These are phyloP conservation scores for Germaria angustata DNA, from an alignment of 2,888 invertebrate species.

Conservation along the genomic window DNA sequence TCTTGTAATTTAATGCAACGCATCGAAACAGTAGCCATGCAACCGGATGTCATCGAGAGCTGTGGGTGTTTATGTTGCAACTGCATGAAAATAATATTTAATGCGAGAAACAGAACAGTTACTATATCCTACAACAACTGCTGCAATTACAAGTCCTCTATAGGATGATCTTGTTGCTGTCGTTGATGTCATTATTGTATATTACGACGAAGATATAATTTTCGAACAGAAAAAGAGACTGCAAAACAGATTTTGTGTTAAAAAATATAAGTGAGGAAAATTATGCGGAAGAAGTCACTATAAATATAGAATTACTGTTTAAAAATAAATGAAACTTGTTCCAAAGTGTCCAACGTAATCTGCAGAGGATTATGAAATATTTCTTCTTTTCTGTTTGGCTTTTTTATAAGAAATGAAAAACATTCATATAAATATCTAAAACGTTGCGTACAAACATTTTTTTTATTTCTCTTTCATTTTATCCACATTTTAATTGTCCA, in stretches of 20 bases:
- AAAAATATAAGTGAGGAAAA: slow-evolving; percentile 1
- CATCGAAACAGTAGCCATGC: slow-evolving; percentile 33
- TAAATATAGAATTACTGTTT: slow-evolving; percentile 11
- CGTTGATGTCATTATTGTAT: slow-evolving; percentile 31
- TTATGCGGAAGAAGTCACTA: too few species aligned
- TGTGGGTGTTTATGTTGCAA: slow-evolving; percentile 36
- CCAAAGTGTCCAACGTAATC: slow-evolving; percentile 30
- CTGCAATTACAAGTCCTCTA: not conserved
- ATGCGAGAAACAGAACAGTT: not conserved
- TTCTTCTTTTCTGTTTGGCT: slow-evolving; percentile 3
- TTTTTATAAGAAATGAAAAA: too few species aligned
- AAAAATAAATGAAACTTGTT: slow-evolving; percentile 33
- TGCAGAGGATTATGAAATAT: slow-evolving; percentile 24
- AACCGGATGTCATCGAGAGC: slow-evolving; percentile 55
- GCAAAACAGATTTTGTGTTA: slow-evolving; percentile 10
- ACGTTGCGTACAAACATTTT: not conserved
- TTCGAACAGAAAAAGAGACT: slow-evolving; percentile 19
- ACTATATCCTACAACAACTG: not conserved
- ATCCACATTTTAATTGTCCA: not conserved
- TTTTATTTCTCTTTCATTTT: not conserved
- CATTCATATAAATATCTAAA: not conserved
- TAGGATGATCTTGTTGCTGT: slow-evolving; percentile 44
- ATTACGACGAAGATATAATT: slow-evolving; percentile 13
- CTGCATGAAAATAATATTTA: not conserved
- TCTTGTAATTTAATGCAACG: slow-evolving; percentile 17